Evolutionary conservation across 2,888 invertebrate species (phyloP).

Genomic region (Temnothorax unifasciatus): DNA sequence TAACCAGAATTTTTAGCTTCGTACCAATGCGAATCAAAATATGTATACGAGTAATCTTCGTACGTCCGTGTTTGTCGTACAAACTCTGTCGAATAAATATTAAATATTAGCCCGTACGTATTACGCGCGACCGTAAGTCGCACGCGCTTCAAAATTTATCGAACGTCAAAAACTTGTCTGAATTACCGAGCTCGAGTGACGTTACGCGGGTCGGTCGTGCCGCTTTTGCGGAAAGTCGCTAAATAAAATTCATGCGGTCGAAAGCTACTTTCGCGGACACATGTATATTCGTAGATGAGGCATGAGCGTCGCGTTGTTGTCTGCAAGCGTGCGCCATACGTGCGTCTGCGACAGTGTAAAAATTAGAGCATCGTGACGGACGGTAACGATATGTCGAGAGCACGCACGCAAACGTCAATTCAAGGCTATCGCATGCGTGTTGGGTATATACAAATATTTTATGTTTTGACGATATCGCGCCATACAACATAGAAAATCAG

Average conservation of each 20-base stretch:
- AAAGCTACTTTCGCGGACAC: neutral
- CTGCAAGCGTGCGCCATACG: neutral
- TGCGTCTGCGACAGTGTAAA: constrained; percentile 25
- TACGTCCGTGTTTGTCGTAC: neutral
- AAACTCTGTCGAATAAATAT: neutral
- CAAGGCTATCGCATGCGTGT: constrained; percentile 55
- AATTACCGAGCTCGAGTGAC: neutral
- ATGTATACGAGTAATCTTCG: neutral
- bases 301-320: neutral
- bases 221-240: neutral
- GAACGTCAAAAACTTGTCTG: neutral
- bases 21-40: neutral
- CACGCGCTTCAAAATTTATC: neutral
- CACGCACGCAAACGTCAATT: constrained; percentile 52
- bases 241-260: neutral
- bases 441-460: constrained; percentile 16
- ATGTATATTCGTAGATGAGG: no score
- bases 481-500: constrained; percentile 45
- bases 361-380: constrained; percentile 50
- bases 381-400: constrained; percentile 49
- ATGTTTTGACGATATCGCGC: constrained; percentile 44
- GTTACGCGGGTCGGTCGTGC: neutral
- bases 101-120: neutral
- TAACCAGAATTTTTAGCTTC: neutral
- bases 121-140: no score